Base-by-base conservation (phyloP, 2,888 invertebrate genomes). In the Troides oblongomaculatus region DNA sequence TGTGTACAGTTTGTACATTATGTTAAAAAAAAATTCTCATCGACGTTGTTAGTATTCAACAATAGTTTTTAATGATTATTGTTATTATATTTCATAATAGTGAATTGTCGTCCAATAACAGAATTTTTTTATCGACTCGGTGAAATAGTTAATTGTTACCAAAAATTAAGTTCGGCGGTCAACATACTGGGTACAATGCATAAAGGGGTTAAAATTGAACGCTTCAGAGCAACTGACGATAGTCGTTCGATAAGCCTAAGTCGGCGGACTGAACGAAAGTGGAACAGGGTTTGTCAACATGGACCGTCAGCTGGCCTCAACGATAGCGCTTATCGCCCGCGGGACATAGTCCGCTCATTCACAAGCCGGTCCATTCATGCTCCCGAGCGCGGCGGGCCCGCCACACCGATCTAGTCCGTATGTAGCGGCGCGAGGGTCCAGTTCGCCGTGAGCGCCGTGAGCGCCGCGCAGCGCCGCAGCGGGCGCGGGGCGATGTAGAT, bases 281-380 rank as follows among this genome's bases (percentile, higher is more conserved):
- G 81, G 91, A 88, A 87, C 92, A 88, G 90, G 89, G 91, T 90
- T 91, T 92, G 92, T 92, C 91, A 91, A 90, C 89, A 88, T 83
- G 86, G 85, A 84, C 84, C 83, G 86, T 90, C 91, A 92, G 90
- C 91, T 91, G 91, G 90, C 91, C 90, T 87, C 87, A 82, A 79
- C 85, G 92, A 92, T 92, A 92, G 86, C 84, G 88, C 90, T 92
- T 92, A 92, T 92, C 92, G 84, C 77, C 82, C 75, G 83, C 83
- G 89, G 92, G 91, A 90, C 92, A 91, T 87, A 92, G 92, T 92
- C 92, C 92, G 86, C 84, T 90, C 92, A 92, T 92, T 92, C 92
- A 92, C 87, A 89, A 91, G 88, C 86, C 83, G 84, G 82, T 86
- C 87, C 92, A 92, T 92, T 92, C 92, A 92, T 91, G 86, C 86